Percentiles rank a stretch among this genome's conserved stretches.
These are phyloP conservation scores for Xestoiulus laeticollis DNA, from an alignment of 2,888 invertebrate genomes.

Conservation along the genomic window DNA sequence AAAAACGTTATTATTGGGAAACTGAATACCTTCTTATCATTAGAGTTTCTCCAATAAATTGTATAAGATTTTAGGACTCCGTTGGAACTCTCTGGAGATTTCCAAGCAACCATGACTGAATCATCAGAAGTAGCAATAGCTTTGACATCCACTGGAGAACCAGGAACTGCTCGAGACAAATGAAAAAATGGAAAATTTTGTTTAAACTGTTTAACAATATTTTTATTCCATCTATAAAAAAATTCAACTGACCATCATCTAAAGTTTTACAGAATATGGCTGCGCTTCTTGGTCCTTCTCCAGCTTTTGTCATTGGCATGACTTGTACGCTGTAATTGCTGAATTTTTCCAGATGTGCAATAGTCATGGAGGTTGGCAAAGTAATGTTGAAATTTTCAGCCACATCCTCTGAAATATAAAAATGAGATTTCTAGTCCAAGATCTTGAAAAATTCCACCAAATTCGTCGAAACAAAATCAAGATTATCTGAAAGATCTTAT, in stretches of 20 bases:
- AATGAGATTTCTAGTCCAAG: background rate
- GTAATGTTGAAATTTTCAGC: constrained; percentile 51
- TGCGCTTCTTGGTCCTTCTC: constrained; percentile 88
- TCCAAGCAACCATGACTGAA: constrained; percentile 93
- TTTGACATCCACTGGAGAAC: constrained; percentile 91
- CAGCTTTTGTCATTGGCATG: constrained; percentile 91
- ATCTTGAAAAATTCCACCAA: background rate
- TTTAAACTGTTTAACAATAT: background rate
- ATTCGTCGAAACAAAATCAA: background rate
- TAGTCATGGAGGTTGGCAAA: constrained; percentile 87
- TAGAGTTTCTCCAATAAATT: constrained; percentile 75
- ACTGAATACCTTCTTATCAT: constrained; percentile 58
- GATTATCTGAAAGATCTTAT: background rate
- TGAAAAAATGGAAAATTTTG: background rate
- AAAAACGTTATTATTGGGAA: background rate
- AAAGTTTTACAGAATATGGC: constrained; percentile 93
- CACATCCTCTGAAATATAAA: constrained; percentile 49
- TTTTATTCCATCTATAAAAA: background rate
- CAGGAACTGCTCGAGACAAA: constrained; percentile 75
- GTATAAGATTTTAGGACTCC: constrained; percentile 93
- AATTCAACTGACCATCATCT: constrained; percentile 80
- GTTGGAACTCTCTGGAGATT: constrained; percentile 90
- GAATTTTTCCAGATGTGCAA: constrained; percentile 91
- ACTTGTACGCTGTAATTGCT: constrained; percentile 98
- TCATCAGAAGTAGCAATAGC: constrained; percentile 91